Evolutionary conservation across 2,113 vertebrate species (phyloP).

Genomic region (Varanus salvator): DNA sequence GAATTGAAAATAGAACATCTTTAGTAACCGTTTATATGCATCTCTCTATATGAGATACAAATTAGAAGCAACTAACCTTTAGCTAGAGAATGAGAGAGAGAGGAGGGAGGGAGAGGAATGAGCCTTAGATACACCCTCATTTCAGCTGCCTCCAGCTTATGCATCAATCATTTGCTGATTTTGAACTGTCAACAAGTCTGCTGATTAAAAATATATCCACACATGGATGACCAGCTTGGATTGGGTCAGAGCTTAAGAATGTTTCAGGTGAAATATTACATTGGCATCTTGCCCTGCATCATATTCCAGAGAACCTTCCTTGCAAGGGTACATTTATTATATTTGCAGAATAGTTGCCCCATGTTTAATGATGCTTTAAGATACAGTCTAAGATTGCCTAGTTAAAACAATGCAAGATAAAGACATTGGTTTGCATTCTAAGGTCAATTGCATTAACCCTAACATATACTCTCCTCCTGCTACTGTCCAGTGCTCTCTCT

Average conservation of each 20-base stretch:
- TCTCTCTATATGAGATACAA: not conserved
- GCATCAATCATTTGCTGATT: not conserved
- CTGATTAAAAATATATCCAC: not conserved
- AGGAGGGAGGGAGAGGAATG: not conserved
- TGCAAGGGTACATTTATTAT: no score
- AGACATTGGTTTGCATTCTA: no score
- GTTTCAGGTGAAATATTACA: not conserved
- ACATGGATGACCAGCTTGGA: not conserved
- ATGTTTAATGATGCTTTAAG: no score
- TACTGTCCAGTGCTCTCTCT: no score
- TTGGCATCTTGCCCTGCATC: not conserved
- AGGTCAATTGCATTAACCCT: no score
- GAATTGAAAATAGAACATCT: not conserved
- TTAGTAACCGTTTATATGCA: conserved; percentile 17
- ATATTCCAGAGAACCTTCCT: not conserved
- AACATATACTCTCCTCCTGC: no score
- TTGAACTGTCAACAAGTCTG: not conserved
- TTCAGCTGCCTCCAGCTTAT: not conserved
- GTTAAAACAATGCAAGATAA: no score
- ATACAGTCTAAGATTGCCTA: no score
- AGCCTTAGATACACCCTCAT: not conserved
- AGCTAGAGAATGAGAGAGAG: not conserved
- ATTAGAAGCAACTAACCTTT: conserved; percentile 25
- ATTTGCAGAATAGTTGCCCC: no score
- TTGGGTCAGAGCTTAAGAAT: not conserved